A percentile compares a stretch with the other conserved stretches of the same genome.
phyloP scores from a whole-genome alignment of 35 echinoderm and acorn worm species.

The Amphiura filiformis region DNA sequence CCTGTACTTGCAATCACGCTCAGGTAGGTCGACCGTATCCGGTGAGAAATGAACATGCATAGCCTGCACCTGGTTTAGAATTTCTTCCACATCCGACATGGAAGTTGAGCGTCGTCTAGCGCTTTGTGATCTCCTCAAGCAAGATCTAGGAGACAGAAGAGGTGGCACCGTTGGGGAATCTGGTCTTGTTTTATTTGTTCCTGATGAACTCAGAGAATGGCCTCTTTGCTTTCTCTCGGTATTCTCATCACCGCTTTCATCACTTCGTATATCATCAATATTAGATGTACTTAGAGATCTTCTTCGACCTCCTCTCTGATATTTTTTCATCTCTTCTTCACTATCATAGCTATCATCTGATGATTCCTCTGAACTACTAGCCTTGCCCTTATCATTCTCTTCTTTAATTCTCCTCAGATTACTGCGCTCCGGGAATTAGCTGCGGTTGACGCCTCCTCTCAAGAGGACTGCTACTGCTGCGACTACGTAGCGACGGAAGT shows the following conservation, averaged over 20 bases:
- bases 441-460: neutral
- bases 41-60: neutral
- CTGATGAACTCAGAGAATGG: neutral
- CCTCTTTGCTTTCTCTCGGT: neutral
- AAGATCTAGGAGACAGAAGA: neutral
- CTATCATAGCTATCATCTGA: constrained; percentile 7
- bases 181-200: neutral
- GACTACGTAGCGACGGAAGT: neutral
- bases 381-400: neutral
- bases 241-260: neutral
- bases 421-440: neutral
- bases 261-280: neutral
- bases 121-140: neutral
- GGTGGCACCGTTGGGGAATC: neutral
- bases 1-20: neutral
- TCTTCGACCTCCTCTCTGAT: neutral
- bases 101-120: neutral
- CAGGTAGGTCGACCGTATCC: neutral
- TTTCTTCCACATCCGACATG: neutral
- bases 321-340: neutral
- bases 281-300: neutral
- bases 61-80: neutral
- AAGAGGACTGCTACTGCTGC: neutral
- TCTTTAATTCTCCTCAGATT: neutral
- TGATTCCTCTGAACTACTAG: neutral